Evolutionary conservation across 2,797 vertebrate genomes (phyloP).

Genomic region (Poliocrania exsul): DNA sequence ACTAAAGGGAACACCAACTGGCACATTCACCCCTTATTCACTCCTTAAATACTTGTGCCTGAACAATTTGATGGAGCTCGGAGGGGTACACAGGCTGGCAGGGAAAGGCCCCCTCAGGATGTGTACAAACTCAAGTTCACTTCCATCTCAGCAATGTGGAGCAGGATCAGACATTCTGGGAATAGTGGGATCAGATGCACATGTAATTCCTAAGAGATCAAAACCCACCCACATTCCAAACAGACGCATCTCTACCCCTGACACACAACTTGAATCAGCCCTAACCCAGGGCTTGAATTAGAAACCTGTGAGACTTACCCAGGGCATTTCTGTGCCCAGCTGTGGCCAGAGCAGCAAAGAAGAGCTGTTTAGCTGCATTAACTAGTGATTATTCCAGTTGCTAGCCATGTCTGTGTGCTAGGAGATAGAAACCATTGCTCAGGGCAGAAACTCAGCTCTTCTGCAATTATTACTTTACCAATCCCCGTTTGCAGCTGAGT

Average conservation of each 20-base stretch:
- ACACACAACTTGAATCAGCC: not conserved
- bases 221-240: accelerated
- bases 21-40: not conserved
- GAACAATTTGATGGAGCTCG: not conserved
- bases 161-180: not conserved
- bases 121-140: not conserved
- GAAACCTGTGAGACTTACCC: not conserved
- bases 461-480: not conserved
- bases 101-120: not conserved
- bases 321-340: accelerated
- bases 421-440: not conserved
- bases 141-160: not conserved
- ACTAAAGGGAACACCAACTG: slow-evolving; percentile 15
- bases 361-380: not conserved
- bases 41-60: not conserved
- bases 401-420: not conserved
- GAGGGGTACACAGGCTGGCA: not conserved
- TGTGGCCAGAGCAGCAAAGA: not conserved
- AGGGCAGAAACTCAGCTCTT: not conserved
- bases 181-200: not conserved
- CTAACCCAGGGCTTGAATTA: not conserved
- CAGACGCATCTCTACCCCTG: not conserved
- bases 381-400: not conserved
- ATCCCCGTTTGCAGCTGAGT: not conserved
- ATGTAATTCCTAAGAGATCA: not conserved